Base-by-base conservation (phyloP, 2,888 invertebrate species). In the Temnothorax unifasciatus region DNA sequence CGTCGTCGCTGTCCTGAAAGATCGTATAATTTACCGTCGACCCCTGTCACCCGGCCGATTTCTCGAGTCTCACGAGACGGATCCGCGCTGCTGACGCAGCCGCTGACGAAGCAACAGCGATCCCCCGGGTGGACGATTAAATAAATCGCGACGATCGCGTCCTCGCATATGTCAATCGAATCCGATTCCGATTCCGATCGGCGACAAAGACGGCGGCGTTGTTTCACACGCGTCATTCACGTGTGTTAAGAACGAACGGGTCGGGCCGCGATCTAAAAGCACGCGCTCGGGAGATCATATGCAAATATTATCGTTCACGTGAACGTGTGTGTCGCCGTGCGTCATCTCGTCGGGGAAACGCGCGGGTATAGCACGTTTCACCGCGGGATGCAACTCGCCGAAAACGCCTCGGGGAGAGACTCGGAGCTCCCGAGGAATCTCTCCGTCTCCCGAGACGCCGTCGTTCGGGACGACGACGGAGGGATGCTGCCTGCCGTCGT, bases 311-410 rank as follows among this genome's bases (percentile, higher is more conserved):
- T 34, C 44, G 50, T 44, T 54, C 29, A 3, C 44, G 15, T 21
- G 34, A 69, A 69, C 34, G 9, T 13, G 34, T 34, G 18, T 44
- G n/a, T 59, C n/a, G 74, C 44, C 38, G 41, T 66, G 41, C 54
- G 21, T 69, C 29, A 34, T 57, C 29, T 18, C 69, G 29, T 34
- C 59, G 34, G 38, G 21, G 34, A 50, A 69, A 34, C 50, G 50
- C 50, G 52, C n/a, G 69, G n/a, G n/a, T 34, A 34, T 0, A 34
- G 34, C 15, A 25, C 15, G 71, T 29, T 74, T 41, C 59, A 2
- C 41, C 59, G 74, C 74, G 74, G 38, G 50, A 76, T 25, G 64
- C 64, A 47, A 64, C 50, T 64, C 50, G 75, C 50, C 25, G 52
- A 50, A 50, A 38, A 38, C 25, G 64, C 64, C 64, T 76, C 75